A percentile compares a stretch with the other conserved stretches of the same genome.
phyloP scores from a whole-genome alignment of 2,113 vertebrate genomes.

The Theristicus caerulescens region DNA sequence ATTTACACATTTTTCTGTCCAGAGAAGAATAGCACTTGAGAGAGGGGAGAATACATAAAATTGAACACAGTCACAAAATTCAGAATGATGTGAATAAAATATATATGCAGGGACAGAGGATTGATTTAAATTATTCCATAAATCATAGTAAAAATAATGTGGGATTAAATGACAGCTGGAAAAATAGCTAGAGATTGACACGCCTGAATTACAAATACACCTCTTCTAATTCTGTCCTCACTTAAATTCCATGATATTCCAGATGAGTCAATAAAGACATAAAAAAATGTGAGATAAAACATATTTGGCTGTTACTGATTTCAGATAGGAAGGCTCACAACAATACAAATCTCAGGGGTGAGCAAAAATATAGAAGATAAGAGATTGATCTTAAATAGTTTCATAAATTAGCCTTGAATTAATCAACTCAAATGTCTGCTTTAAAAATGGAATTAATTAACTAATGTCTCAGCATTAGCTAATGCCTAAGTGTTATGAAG shows the following conservation, averaged over 20 bases:
- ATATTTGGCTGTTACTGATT: not conserved
- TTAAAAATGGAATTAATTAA: constrained; percentile 20
- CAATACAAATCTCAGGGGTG: not conserved
- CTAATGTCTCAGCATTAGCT: not conserved
- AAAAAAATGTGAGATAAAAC: not conserved
- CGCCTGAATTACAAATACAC: not conserved
- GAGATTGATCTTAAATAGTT: not conserved
- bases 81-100: constrained; percentile 31
- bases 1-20: not conserved
- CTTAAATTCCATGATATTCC: not conserved
- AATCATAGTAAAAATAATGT: constrained; percentile 30
- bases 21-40: not conserved
- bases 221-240: constrained; percentile 9
- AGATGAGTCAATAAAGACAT: not conserved
- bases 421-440: not conserved
- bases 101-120: not conserved
- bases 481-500: not conserved
- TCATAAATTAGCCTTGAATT: constrained; percentile 16
- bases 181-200: constrained; percentile 18
- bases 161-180: constrained; percentile 4
- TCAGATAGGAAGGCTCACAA: not conserved
- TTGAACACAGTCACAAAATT: not conserved
- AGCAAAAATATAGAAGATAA: not conserved
- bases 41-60: not conserved
- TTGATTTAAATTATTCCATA: constrained; percentile 25